phyloP scores from a whole-genome alignment of 2,888 invertebrate species.

The Azorinus chamasolen region DNA sequence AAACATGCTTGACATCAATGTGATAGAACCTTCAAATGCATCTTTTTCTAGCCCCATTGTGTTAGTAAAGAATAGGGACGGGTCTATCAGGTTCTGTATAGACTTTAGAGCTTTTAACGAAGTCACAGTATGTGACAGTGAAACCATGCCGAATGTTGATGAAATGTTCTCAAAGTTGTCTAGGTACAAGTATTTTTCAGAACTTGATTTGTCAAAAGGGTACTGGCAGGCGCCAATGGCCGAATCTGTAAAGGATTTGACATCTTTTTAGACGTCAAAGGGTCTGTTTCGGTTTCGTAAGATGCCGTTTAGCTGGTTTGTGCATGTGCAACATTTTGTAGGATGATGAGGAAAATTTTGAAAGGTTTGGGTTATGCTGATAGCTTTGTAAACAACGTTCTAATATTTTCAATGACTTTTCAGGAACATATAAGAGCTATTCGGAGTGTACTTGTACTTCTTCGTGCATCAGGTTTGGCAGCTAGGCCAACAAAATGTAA shows the following conservation, averaged over 20 bases:
- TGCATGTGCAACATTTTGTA: no score
- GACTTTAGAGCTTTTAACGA: no score
- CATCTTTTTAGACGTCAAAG: constrained; percentile 10
- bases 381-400: constrained; percentile 52
- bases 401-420: constrained; percentile 38
- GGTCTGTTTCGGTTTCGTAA: constrained; percentile 20
- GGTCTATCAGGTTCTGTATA: no score
- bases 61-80: no score
- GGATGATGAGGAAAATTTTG: no score
- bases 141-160: no score
- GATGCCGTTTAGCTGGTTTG: no score
- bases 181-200: no score
- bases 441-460: constrained; percentile 23
- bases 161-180: no score
- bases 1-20: constrained; percentile 27
- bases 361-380: constrained; percentile 14
- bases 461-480: no score
- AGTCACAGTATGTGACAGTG: no score
- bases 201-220: constrained; percentile 5
- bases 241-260: background rate
- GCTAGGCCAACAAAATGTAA: no score
- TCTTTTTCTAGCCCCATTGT: constrained; percentile 6
- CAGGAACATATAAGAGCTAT: constrained; percentile 32
- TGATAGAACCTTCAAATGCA: constrained; percentile 24
- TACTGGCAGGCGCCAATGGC: constrained; percentile 27